Evolutionary conservation across 2,888 invertebrate genomes (phyloP).

Genomic region (Malthinus flaveolus): DNA sequence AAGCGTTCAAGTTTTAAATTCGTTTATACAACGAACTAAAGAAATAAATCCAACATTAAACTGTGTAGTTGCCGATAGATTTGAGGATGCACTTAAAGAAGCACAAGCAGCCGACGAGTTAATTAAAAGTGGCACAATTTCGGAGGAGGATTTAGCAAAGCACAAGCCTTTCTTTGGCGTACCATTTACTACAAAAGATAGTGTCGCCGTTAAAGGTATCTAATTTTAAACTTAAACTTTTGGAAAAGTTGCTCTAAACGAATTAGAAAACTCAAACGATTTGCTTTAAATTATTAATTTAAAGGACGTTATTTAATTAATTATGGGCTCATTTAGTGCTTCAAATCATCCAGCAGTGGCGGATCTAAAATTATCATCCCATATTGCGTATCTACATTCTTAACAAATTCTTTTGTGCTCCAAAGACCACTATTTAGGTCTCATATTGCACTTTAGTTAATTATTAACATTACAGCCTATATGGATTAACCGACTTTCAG

Average conservation of each 20-base stretch:
- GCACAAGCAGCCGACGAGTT: constrained; percentile 73
- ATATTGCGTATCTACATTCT: no score
- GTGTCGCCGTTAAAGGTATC: constrained; percentile 77
- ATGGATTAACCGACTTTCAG: no score
- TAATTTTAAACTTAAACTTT: constrained; percentile 70
- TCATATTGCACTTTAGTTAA: no score
- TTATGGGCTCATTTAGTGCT: background rate
- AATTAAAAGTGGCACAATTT: background rate
- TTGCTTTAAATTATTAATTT: background rate
- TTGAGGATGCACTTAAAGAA: constrained; percentile 73
- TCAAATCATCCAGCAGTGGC: background rate
- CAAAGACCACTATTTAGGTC: no score
- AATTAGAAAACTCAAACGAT: constrained; percentile 34
- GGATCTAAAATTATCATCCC: background rate
- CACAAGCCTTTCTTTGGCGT: constrained; percentile 76
- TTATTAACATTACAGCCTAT: no score
- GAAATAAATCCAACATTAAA: constrained; percentile 80
- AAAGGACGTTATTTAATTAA: constrained; percentile 31
- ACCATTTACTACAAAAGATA: constrained; percentile 85
- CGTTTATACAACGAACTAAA: constrained; percentile 77
- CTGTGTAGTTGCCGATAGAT: constrained; percentile 81
- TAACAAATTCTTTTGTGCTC: no score
- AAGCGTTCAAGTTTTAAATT: constrained; percentile 69
- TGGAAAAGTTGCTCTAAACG: constrained; percentile 61
- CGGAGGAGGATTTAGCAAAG: constrained; percentile 5